Evolutionary conservation across 2,797 vertebrate genomes (phyloP).

Genomic region (Mormyrops attenuatus): DNA sequence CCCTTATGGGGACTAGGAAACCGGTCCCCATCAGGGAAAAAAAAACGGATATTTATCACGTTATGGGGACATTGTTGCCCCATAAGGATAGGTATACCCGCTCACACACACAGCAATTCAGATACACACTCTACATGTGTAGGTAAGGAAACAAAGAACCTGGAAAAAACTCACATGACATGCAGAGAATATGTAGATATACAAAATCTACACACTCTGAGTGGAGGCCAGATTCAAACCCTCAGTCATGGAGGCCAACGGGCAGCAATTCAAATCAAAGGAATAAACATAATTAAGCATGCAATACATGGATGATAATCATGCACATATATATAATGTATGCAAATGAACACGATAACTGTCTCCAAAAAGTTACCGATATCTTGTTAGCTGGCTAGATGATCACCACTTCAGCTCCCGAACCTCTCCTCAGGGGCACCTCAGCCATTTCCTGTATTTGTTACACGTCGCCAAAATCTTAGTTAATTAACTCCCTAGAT

Average conservation of each 20-base stretch:
- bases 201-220: background rate
- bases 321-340: background rate
- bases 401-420: background rate
- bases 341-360: background rate
- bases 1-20: no score
- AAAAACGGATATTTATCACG: no score
- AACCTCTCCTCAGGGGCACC: background rate
- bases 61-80: no score
- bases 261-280: background rate
- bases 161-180: background rate
- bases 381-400: no score
- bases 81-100: no score
- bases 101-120: background rate
- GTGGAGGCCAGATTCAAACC: background rate
- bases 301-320: background rate
- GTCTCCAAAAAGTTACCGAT: background rate
- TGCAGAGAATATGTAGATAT: background rate
- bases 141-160: background rate
- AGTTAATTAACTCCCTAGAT: background rate
- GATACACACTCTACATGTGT: background rate
- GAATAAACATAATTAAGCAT: background rate
- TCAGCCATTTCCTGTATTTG: background rate
- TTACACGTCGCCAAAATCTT: background rate
- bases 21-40: no score
- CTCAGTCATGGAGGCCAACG: background rate